These are phyloP conservation scores for Salvelinus fontinalis DNA, from an alignment of 2,113 vertebrate species.

Conservation along the genomic window DNA sequence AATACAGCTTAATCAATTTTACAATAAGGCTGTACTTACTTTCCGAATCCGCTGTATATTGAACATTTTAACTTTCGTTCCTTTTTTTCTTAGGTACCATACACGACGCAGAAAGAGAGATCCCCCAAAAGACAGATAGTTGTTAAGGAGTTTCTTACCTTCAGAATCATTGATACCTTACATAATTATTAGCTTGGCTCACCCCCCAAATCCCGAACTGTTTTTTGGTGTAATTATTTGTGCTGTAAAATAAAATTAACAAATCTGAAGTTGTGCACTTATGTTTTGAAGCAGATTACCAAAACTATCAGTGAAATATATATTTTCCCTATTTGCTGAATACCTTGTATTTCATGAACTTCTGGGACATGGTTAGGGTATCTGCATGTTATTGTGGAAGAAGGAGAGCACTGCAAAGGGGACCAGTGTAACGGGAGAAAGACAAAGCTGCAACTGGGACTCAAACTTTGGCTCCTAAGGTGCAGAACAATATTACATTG, in stretches of 20 bases:
- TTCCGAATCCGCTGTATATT: too few relatives aligned
- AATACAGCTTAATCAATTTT: too few relatives aligned
- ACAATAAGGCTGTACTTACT: too few relatives aligned
- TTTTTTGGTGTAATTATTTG: neutral
- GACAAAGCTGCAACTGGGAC: too few relatives aligned
- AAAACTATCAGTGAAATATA: too few relatives aligned
- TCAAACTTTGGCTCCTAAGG: too few relatives aligned
- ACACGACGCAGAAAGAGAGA: conserved; percentile 48
- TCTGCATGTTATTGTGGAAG: neutral
- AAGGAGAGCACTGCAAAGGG: too few relatives aligned
- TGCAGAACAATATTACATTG: too few relatives aligned
- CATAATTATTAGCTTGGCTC: neutral
- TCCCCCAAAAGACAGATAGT: conserved; percentile 58
- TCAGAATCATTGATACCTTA: neutral
- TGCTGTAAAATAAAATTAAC: conserved; percentile 67
- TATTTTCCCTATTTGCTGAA: neutral
- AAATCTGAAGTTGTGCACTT: conserved; percentile 19
- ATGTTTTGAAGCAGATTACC: conserved; percentile 6
- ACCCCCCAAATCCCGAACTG: neutral
- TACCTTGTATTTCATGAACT: neutral
- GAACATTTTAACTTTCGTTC: neutral
- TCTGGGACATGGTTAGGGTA: neutral
- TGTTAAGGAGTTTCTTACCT: neutral
- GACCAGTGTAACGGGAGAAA: too few relatives aligned
- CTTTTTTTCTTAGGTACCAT: conserved; percentile 60